Base-by-base conservation (phyloP, 2,797 vertebrate genomes). In the Lophura swinhoii region DNA sequence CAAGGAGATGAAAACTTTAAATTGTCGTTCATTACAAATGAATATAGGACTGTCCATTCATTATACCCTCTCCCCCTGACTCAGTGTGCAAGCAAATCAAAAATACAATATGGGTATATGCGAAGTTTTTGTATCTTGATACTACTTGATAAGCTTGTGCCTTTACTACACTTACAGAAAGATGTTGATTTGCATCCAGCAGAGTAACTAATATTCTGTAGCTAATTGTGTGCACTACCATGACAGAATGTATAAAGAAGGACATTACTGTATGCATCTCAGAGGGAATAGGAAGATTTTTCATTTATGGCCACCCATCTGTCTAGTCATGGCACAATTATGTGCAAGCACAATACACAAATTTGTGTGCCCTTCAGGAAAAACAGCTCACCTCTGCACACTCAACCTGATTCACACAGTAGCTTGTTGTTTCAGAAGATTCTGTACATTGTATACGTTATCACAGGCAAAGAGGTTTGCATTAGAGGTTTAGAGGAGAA, bases 261-360 rank as follows among this genome's bases (percentile, higher is more conserved):
- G 95, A 96, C 90, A 49, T 92, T 90, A 79, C 87, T 39, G 64
- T 90, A 73, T 88, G 94, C 11, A 31, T 97, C 97, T 97, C 97
- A 73, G 79, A 96, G 97, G 97, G 96, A 97, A 97, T 80, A 96
- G 76, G 80, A 95, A 92, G 93, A 97, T 94, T 95, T 84, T 97
- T 97, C 95, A 92, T 97, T 97, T 97, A 96, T 82, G 95, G 95
- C 72, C 95, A 97, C 97, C 97, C 98, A 98, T 98, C 97, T 98
- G 97, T 97, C 96, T 96, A 95, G 89, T 95, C 96, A 96, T 33
- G 46, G 93, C 67, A 97, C 88, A 97, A 96, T 95, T 94, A 94
- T 41, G 76, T 37, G 88, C n/a, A 80, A 96, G 78, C 63, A 85
- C 84, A 96, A 96, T 69, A 81, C 80, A 77, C 58, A 89, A 74